Evolutionary conservation across 2,113 vertebrate genomes (phyloP).

Genomic region (Chiloscyllium plagiosum): DNA sequence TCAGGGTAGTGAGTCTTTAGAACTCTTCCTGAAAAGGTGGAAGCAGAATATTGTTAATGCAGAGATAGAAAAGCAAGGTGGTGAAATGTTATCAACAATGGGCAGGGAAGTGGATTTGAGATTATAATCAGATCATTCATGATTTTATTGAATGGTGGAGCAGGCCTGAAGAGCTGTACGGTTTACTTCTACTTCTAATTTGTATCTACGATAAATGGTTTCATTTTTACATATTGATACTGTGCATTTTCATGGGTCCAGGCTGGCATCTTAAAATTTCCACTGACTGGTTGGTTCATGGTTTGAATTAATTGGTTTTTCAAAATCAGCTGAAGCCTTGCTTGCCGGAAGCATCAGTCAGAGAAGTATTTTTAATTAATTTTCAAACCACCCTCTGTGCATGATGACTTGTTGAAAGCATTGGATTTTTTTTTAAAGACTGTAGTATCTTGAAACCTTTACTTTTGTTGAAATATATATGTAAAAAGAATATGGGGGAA

Average conservation of each 20-base stretch:
- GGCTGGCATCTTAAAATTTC: neutral
- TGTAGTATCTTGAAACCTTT: neutral
- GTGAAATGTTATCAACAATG: no score
- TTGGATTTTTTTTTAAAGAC: neutral
- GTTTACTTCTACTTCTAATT: neutral
- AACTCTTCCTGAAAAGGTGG: no score
- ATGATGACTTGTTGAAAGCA: neutral
- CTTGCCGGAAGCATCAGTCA: neutral
- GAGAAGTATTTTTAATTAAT: neutral
- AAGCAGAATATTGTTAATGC: no score
- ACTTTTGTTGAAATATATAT: neutral
- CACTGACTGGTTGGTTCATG: neutral
- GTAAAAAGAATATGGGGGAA: neutral
- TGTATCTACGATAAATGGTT: neutral
- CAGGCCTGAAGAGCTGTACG: no score
- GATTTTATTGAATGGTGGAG: no score
- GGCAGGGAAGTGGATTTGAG: no score
- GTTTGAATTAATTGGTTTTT: neutral
- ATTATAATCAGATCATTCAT: no score
- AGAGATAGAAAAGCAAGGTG: no score
- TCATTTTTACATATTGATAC: neutral
- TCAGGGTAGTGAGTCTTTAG: no score
- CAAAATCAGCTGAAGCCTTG: neutral
- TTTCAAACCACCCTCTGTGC: neutral
- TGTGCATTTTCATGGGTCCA: neutral